Base-by-base conservation (phyloP, 1,140 invertebrate genomes). In the Drosophila seguyi region DNA sequence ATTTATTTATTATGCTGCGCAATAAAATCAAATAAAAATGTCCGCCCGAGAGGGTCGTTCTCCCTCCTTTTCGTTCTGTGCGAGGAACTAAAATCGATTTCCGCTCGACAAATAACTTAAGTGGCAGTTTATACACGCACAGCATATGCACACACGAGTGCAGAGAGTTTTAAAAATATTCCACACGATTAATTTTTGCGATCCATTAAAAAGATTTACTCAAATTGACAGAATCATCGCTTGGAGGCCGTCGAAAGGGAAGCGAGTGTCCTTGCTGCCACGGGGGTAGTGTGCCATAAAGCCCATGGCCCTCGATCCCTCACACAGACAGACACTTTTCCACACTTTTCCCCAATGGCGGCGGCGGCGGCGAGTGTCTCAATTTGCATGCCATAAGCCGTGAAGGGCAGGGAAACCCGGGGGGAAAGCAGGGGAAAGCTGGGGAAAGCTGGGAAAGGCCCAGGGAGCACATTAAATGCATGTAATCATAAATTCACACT, bases 401-500 rank as follows among this genome's bases (percentile, higher is more conserved):
- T 13, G 36, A 20, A 11, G 41, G 25, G 11, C 25, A 31, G 36
- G 39, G 36, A 50, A 13, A 4, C 20, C 7, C 6, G 13, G 22
- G 7, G 10, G 7, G 3, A 3, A 18, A n/a, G 7, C 7, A 25
- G 16, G 2, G 27, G 18, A 4, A 2, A 13, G 8, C 18, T 2
- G 13, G n/a, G 13, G 16, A 7, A 0, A 14, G 6, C 47, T 7
- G 48, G 27, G 29, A 34, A 18, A 27, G 39, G 27, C 52, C 52
- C 52, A 38, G 27, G 38, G 65, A 45, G 61, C 57, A 55, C 84
- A 88, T 88, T 84, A 80, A 87, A 88, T 88, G 85, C 84, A 88
- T 84, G 85, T 88, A 88, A 88, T 88, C 84, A 90, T 88, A 88
- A 88, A 88, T 88, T 90, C 77, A 84, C 84, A 75, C 85, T 88